Base-by-base conservation (phyloP, 2,888 invertebrate genomes). In the Erebia aethiops region DNA sequence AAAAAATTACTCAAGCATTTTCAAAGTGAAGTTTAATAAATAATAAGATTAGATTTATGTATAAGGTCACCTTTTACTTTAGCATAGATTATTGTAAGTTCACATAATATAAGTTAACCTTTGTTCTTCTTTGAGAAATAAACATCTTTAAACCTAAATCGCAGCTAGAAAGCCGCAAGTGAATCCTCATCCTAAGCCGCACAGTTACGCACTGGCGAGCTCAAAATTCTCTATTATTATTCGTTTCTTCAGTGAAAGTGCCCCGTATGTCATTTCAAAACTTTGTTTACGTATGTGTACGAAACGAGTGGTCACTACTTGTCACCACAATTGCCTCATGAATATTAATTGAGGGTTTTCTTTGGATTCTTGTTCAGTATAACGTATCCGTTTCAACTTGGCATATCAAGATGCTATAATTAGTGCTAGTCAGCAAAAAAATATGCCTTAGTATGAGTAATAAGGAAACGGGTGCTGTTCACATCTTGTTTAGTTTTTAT, bases 191-290 rank as follows among this genome's bases (percentile, higher is more conserved):
- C 60, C 69, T 76, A 71, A 68, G 65, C 35, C 49, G 67, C 60
- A 66, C 69, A 72, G 78, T 78, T 78, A 76, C 78, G 77, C 75
- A 52, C 61, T 71, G 75, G 67, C 72, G 77, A 80, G 71, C 79
- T 74, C 80, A 80, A 81, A 83, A 82, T 83, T 84, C 84, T 80
- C 79, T 79, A 78, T 87, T 87, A 83, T 85, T 84, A 78, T 82
- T 81, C 80, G 62, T 80, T 83, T 80, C 76, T 77, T 74, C 74
- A 89, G 92, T 89, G 92, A 92, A 92, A 92, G 92, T 91, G 82
- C 75, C 73, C 76, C 75, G 80, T 82, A 84, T 83, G 87, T 87
- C 86, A 87, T 86, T 89, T 86, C 78, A 77, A 83, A 67, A 81
- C 79, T 84, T 84, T 87, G 84, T 85, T 86, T 85, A 87, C 89